A percentile compares a stretch with the other conserved stretches of the same genome.
Conservation (phyloP, 2,113 vertebrate genomes). For the Embiotoca jacksoni region DNA sequence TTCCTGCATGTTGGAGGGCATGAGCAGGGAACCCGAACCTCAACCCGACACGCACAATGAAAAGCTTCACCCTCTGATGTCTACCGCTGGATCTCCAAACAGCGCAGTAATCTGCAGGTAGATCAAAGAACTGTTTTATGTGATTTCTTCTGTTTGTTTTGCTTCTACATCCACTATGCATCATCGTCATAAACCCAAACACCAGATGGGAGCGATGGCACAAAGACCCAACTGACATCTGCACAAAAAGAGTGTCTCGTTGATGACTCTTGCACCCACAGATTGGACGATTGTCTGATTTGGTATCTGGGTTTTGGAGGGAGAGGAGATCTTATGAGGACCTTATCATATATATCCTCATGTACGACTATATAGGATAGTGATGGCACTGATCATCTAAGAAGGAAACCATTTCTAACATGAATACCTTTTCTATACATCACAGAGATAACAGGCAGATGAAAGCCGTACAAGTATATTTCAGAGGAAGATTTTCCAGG, state of each 20-base stretch:
- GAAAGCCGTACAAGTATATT: neutral
- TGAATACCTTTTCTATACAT: constrained; percentile 10
- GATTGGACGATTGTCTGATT: constrained; percentile 13
- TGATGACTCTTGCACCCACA: constrained; percentile 43
- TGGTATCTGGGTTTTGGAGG: constrained; percentile 2
- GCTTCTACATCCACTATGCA: constrained; percentile 31
- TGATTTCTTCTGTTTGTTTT: constrained; percentile 55
- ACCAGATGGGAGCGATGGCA: constrained; percentile 59
- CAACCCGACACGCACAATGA: constrained; percentile 4
- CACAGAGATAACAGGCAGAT: neutral
- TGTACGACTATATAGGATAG: constrained; percentile 2
- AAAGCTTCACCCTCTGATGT: constrained; percentile 28
- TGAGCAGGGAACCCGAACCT: constrained; percentile 15
- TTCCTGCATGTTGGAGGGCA: constrained; percentile 46
- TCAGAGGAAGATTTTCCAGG: neutral
- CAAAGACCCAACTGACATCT: constrained; percentile 50
- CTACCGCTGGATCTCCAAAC: constrained; percentile 53
- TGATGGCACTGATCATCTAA: constrained; percentile 40
- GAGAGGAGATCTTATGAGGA: constrained; percentile 26
- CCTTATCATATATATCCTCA: constrained; percentile 46
- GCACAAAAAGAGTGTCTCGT: constrained; percentile 51
- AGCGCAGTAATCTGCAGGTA: constrained; percentile 59
- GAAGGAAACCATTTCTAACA: constrained; percentile 3
- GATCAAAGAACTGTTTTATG: constrained; percentile 58
- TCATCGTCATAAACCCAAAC: constrained; percentile 76